Base-by-base conservation (phyloP, 2,797 vertebrate species). In the Helostoma temminkii region DNA sequence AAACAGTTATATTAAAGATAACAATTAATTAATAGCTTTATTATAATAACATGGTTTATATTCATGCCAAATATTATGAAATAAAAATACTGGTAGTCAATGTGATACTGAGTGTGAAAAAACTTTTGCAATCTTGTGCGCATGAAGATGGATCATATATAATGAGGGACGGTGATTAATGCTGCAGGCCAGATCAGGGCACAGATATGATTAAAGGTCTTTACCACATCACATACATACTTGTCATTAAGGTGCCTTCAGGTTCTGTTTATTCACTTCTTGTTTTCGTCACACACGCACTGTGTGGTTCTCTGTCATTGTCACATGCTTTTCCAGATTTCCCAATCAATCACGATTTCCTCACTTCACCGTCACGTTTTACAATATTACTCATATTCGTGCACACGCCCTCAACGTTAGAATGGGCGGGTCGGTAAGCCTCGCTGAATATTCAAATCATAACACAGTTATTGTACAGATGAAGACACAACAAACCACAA, bases 151-250 rank as follows among this genome's bases (percentile, higher is more conserved):
- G 32, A 32, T 12, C 12, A 18, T 64, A 45, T 28, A 21, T 73
- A 66, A 62, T 79, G 36, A 61, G 34, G 71, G 46, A 34, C 57
- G 52, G 39, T 56, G 49, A 50, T 48, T 80, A 6, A 53, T 62
- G 61, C 76, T 78, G 41, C 58, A 68, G 76, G 75, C 59, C 71
- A 82, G 70, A 84, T 80, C 28, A 61, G 48, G 19, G 25, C 42
- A 76, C 50, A 76, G 76, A 75, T 67, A 59, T 9, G 41, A 77
- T 64, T 75, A 25, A 62, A 71, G 72, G 56, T 62, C 28, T 37
- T 32, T 50, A 55, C 61, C 45, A 50, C 60, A 65, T 74, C 74
- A 66, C 37, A 67, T 59, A 57, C 55, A 66, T 28, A 61, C 73
- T 65, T 2, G 9, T 42, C 71, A 54, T 42, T 47, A 46, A 2